Evolutionary conservation across 2,113 vertebrate genomes (phyloP).

Genomic region (Crocuta crocuta): DNA sequence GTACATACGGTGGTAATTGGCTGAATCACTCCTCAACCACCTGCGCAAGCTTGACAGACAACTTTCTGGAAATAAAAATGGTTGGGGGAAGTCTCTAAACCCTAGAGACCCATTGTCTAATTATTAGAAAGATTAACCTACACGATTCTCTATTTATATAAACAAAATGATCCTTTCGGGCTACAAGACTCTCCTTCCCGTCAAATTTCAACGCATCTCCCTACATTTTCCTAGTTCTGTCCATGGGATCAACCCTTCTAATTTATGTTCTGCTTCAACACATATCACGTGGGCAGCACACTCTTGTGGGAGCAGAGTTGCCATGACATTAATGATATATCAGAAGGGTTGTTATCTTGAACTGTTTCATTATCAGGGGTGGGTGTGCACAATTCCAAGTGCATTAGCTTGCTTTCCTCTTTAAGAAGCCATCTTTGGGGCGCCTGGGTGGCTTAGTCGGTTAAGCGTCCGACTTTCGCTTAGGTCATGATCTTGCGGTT

Average conservation of each 20-base stretch:
- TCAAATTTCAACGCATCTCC: background rate
- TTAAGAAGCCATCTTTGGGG: background rate
- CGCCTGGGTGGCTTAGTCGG: too few relatives aligned
- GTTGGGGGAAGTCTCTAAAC: rapidly evolving
- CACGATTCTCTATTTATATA: background rate
- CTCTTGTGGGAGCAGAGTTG: background rate
- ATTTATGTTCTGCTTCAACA: background rate
- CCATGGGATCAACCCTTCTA: background rate
- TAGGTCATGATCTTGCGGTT: too few relatives aligned
- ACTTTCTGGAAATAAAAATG: background rate
- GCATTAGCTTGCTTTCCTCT: background rate
- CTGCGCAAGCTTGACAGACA: background rate
- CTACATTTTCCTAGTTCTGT: background rate
- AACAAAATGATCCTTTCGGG: background rate
- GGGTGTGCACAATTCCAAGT: background rate
- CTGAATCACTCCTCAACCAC: background rate
- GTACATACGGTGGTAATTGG: too few relatives aligned
- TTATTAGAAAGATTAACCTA: background rate
- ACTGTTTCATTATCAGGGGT: background rate
- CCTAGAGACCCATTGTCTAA: background rate
- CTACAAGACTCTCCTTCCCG: background rate
- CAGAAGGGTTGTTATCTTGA: background rate
- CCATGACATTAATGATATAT: background rate
- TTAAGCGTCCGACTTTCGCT: too few relatives aligned
- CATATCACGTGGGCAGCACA: too few relatives aligned